Base-by-base conservation (phyloP, 2,113 vertebrate genomes). In the Oncorhynchus kisutch region DNA sequence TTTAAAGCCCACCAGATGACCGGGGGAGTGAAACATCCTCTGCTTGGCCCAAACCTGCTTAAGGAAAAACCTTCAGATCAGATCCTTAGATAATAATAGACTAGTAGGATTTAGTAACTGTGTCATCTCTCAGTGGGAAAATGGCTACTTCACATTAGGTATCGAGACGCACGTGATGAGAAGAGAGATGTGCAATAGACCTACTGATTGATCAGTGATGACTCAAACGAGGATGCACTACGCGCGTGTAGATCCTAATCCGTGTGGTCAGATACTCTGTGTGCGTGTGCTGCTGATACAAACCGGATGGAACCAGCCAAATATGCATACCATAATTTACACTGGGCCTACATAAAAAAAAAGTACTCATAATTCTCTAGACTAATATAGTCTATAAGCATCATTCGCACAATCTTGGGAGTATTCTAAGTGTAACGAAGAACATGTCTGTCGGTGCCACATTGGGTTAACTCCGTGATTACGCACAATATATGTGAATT, bases 291-390 rank as follows among this genome's bases (percentile, higher is more conserved):
- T 34, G 34, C 71, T 62, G 31, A 25, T 49, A 39, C 25, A 76
- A 79, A 76, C 90, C 84, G 90, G 90, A 86, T 90, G 75, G 75
- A 88, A 82, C 88, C 84, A 77, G 91, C 78, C 66, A 70, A 62
- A 70, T 6, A 48, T 39, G 18, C 6, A 68, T 39, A 45, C 0
- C 31, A 20, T 49, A 34, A 4, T 24, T 9, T 66, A 70, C 71
- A 77, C 45, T 0, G 13, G 85, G 87, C 86, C 89, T 86, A n/a
- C 74, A 62, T 0, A 1, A 71, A 8, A 25, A 8, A 25, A 22
- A 54, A 54, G 5, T 54, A 54, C 4, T 18, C 51, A 54, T 0
- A 18, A 54, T 18, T 54, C 14, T 54, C 51, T 29, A 34, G 29
- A 4, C 1, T 34, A 45, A 0, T 20, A 5, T 34, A 9, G 18